Base-by-base conservation (phyloP, 2,888 invertebrate genomes). In the Andrena minutula region DNA sequence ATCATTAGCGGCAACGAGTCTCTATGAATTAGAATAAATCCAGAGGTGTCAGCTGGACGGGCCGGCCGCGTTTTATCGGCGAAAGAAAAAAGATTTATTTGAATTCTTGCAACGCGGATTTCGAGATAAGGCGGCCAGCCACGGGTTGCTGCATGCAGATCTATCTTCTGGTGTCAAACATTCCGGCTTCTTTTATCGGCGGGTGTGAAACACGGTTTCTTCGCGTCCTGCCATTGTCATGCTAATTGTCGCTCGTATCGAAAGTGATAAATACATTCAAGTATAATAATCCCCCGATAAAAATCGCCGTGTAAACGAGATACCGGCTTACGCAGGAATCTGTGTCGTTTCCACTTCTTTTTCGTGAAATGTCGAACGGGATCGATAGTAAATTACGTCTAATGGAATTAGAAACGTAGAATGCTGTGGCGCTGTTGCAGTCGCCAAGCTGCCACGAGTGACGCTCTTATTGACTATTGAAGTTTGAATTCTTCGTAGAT, bases 1-100 rank as follows among this genome's bases (percentile, higher is more conserved):
- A 83, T 81, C 83, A 84, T 88, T 87, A 88, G 79, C 61, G 60
- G 64, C 47, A 53, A 60, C 68, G 75, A 63, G 68, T 80, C 74
- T 63, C 66, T 83, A 75, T 72, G 79, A 77, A 81, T 88, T 83
- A 75, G 82, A 83, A 78, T 83, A 77, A 88, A 84, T 88, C 75
- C 71, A 41, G 28, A 32, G 77, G 76, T 83, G 70, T 75, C 41
- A 75, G 16, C 35, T 20, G 30, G 12, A 32, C 35, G 26, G 73
- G 23, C 49, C 49, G 23, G 47, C 23, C 51, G 64, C 20, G 64
- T 65, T 79, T 69, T 70, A 77, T 66, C 77, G 60, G 23, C 16
- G 16, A 56, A 72, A 32, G 51, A 58, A 41, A 41, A 70, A 35
- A 68, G 80, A 82, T 82, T 82, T 81, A 82, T 82, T 82, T 53